Evolutionary conservation across 1,140 invertebrate species (phyloP).

Genomic region (Drosophila erecta): DNA sequence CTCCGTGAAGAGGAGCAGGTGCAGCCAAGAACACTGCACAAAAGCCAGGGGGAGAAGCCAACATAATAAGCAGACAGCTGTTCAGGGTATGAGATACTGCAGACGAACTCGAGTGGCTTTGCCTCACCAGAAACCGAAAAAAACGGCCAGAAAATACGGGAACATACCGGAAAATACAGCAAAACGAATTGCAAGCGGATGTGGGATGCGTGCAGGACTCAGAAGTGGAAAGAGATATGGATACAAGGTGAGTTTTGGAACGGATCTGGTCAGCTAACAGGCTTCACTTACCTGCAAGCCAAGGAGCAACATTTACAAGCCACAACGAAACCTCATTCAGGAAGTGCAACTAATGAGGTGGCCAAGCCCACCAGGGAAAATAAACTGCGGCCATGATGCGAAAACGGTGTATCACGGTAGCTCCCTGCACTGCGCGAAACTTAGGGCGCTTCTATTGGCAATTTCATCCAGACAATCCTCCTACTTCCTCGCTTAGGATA

Average conservation of each 20-base stretch:
- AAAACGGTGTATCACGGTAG: not conserved
- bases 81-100: slow-evolving; percentile 27
- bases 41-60: slow-evolving; percentile 36
- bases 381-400: slow-evolving; percentile 1
- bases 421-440: too few species aligned
- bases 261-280: slow-evolving; percentile 24
- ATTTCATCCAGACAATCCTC: not conserved
- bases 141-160: slow-evolving; percentile 6
- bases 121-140: slow-evolving; percentile 13
- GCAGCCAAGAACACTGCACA: slow-evolving; percentile 22
- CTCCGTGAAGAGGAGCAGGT: slow-evolving; percentile 27
- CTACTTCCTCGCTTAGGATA: not conserved
- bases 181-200: slow-evolving; percentile 56
- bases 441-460: too few species aligned
- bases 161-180: slow-evolving; percentile 17
- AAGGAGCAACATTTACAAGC: slow-evolving; percentile 23
- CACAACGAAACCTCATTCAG: slow-evolving; percentile 30
- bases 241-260: slow-evolving; percentile 2
- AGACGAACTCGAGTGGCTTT: slow-evolving; percentile 45
- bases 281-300: slow-evolving; percentile 8
- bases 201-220: slow-evolving; percentile 57
- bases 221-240: slow-evolving; percentile 18
- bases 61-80: slow-evolving; percentile 60
- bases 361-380: slow-evolving; percentile 25
- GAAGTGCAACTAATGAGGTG: slow-evolving; percentile 51